A percentile compares a stretch with the other conserved stretches of the same genome.
These are phyloP conservation scores for Anas georgica DNA, from an alignment of 2,797 vertebrate species.

Conservation along the genomic window DNA sequence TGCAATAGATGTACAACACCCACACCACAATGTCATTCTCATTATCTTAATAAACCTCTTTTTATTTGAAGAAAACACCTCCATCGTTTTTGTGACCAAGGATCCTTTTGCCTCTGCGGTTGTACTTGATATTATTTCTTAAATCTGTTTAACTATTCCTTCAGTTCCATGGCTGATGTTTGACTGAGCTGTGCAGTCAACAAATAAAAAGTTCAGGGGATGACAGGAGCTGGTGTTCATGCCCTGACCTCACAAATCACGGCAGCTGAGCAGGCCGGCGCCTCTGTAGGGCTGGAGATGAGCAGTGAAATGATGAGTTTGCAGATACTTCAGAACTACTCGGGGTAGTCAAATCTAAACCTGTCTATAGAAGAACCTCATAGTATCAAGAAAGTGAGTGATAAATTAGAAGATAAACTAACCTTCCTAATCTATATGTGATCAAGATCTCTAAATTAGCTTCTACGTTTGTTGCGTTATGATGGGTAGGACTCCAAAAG, in stretches of 20 bases:
- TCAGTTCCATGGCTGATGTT: neutral
- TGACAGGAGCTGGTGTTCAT: neutral
- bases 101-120: neutral
- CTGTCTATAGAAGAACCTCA: slow-evolving; percentile 7
- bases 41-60: slow-evolving; percentile 77
- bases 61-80: slow-evolving; percentile 58
- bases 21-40: slow-evolving; percentile 58
- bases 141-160: neutral
- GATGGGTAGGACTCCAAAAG: neutral
- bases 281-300: neutral
- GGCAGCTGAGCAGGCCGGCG: neutral
- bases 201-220: neutral
- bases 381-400: neutral
- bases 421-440: neutral
- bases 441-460: neutral
- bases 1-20: slow-evolving; percentile 67
- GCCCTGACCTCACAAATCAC: neutral
- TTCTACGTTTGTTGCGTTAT: fast-evolving
- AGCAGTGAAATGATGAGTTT: neutral
- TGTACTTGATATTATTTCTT: neutral
- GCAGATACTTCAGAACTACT: neutral
- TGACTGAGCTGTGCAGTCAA: neutral
- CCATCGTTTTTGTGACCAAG: slow-evolving; percentile 41
- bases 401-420: slow-evolving; percentile 19
- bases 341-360: slow-evolving; percentile 1